These are phyloP conservation scores for Hesperophylax magnus DNA, from an alignment of 1,140 invertebrate species.

Conservation along the genomic window DNA sequence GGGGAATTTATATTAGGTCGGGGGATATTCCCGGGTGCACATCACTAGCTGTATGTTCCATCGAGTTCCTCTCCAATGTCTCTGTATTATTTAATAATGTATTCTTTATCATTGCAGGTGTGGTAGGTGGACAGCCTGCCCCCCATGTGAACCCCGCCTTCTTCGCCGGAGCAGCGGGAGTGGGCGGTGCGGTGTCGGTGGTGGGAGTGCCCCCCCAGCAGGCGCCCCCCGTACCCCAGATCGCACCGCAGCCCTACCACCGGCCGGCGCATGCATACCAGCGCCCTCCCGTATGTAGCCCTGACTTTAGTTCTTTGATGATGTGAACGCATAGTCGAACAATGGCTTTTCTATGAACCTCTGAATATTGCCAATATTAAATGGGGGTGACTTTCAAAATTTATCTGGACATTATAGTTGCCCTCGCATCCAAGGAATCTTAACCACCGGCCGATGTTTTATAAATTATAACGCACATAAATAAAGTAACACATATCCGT, in stretches of 20 bases:
- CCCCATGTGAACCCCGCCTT: constrained; percentile 98
- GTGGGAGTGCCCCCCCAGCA: constrained; percentile 72
- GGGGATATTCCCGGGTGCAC: no score
- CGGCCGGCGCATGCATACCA: constrained; percentile 57
- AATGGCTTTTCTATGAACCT: no score
- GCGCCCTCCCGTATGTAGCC: constrained; percentile 49
- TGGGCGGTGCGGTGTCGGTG: constrained; percentile 69
- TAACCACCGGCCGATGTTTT: no score
- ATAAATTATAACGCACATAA: no score
- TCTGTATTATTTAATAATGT: neutral
- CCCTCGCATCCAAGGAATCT: no score
- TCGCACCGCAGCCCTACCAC: constrained; percentile 65
- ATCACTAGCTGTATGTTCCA: no score
- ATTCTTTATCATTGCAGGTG: constrained; percentile 32
- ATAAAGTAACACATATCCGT: no score
- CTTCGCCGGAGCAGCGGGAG: constrained; percentile 82
- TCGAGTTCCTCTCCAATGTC: no score
- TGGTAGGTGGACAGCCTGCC: constrained; percentile 76
- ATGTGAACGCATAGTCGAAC: neutral
- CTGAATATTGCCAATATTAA: no score
- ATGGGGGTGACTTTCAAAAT: no score
- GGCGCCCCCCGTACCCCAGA: constrained; percentile 74
- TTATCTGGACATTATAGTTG: no score
- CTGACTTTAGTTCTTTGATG: neutral
- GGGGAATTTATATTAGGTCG: no score